These are phyloP conservation scores for Plutella xylostella DNA, from an alignment of 2,888 invertebrate species.

Conservation along the genomic window DNA sequence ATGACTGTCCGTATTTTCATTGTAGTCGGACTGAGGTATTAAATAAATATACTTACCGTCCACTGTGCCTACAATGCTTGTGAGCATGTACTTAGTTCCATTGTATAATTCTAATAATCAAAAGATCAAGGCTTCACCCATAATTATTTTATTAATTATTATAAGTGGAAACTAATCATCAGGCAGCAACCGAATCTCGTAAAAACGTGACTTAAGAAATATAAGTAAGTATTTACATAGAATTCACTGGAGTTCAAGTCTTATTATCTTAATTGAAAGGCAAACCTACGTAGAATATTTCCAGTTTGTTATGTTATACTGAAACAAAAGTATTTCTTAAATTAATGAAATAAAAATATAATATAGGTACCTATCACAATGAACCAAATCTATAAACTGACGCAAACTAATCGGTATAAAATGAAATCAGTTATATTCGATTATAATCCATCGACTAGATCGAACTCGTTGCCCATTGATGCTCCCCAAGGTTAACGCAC, in stretches of 20 bases:
- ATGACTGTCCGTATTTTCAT: constrained; percentile 35
- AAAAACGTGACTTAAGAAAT: constrained; percentile 41
- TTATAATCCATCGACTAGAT: too few relatives aligned
- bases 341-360: too few relatives aligned
- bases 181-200: neutral
- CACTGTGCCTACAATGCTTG: constrained; percentile 20
- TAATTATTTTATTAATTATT: constrained; percentile 62
- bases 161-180: constrained; percentile 43
- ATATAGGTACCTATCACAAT: too few relatives aligned
- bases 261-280: too few relatives aligned
- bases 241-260: too few relatives aligned
- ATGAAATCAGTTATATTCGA: too few relatives aligned
- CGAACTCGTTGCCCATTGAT: constrained; percentile 2
- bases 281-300: too few relatives aligned
- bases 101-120: constrained; percentile 57
- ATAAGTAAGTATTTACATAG: too few relatives aligned
- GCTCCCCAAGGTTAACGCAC: constrained; percentile 2
- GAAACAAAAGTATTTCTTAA: too few relatives aligned
- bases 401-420: too few relatives aligned
- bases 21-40: constrained; percentile 34
- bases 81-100: constrained; percentile 48
- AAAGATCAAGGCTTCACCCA: constrained; percentile 55
- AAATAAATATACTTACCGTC: constrained; percentile 42
- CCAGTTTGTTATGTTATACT: too few relatives aligned
- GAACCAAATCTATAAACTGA: too few relatives aligned